Evolutionary conservation across 1,140 invertebrate species (phyloP).

Genomic region (Octopus bimaculoides): DNA sequence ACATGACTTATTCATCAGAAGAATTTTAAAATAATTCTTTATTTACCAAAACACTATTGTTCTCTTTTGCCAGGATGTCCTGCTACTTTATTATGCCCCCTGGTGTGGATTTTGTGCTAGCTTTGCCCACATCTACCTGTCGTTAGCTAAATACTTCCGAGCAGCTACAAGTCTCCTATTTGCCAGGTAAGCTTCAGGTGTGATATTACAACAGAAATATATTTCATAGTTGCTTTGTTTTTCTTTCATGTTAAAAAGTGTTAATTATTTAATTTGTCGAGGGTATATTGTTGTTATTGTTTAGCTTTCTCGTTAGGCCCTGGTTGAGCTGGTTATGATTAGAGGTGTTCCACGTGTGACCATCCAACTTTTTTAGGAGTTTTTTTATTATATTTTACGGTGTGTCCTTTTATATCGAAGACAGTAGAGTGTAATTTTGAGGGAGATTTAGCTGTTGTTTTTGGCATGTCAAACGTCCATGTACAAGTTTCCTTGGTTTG

Average conservation of each 20-base stretch:
- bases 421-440: too few relatives aligned
- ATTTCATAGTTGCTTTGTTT: too few relatives aligned
- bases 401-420: too few relatives aligned
- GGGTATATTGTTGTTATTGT: constrained; percentile 1
- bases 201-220: too few relatives aligned
- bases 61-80: constrained; percentile 64
- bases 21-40: neutral
- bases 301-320: neutral
- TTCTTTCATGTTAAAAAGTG: neutral
- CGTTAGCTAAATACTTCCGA: constrained; percentile 66
- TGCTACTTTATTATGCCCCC: constrained; percentile 70
- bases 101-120: constrained; percentile 74
- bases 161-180: constrained; percentile 63
- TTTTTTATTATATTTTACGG: too few relatives aligned
- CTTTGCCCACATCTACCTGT: constrained; percentile 66
- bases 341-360: too few relatives aligned
- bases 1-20: too few relatives aligned
- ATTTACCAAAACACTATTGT: neutral
- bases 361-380: too few relatives aligned
- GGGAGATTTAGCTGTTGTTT: too few relatives aligned
- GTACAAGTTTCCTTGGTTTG: too few relatives aligned
- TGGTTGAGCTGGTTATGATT: too few relatives aligned
- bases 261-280: neutral
- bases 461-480: too few relatives aligned
- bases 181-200: constrained; percentile 56